Conservation (phyloP, 2,797 vertebrate species). For the Gorsachius magnificus region DNA sequence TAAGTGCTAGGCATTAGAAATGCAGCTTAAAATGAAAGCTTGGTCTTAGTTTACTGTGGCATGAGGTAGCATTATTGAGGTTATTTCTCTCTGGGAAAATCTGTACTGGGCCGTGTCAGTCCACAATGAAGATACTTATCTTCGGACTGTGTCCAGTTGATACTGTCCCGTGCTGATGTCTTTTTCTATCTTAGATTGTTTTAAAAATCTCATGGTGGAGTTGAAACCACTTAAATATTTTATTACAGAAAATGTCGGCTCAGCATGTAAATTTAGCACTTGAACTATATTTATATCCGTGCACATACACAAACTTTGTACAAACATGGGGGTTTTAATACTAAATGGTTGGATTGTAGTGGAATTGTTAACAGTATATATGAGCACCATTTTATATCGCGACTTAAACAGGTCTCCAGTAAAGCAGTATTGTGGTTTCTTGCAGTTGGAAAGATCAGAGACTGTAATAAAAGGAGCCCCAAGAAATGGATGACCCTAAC, state of each 20-base stretch:
- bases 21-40: neutral
- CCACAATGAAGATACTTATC: neutral
- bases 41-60: neutral
- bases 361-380: neutral
- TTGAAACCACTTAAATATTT: conserved; percentile 66
- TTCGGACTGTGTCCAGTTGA: neutral
- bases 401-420: neutral
- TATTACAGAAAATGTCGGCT: conserved; percentile 56
- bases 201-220: neutral
- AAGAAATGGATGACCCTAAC: conserved; percentile 3
- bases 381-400: neutral
- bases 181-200: conserved; percentile 2
- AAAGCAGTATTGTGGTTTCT: neutral
- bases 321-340: neutral
- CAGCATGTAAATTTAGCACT: conserved; percentile 38
- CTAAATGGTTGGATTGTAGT: neutral
- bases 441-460: neutral
- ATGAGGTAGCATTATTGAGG: neutral
- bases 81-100: conserved; percentile 18
- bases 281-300: neutral
- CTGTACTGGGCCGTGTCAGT: neutral
- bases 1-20: neutral
- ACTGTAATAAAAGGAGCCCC: neutral
- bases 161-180: conserved; percentile 24
- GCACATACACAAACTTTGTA: neutral